Evolutionary conservation across 2,113 vertebrate species (phyloP).

Genomic region (Hippocampus guttulatus): DNA sequence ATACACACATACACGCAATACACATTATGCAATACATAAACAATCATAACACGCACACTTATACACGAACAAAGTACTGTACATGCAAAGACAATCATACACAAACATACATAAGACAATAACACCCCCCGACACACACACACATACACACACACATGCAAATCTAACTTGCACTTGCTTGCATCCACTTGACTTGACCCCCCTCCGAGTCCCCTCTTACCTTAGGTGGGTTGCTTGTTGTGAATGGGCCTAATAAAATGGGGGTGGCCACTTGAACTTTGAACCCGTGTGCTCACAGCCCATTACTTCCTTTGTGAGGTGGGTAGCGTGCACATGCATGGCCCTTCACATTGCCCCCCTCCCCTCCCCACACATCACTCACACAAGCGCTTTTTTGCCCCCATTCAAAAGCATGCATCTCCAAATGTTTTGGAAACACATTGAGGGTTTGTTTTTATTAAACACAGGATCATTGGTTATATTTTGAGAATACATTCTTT

Average conservation of each 20-base stretch:
- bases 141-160: background rate
- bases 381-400: no score
- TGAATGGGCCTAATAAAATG: background rate
- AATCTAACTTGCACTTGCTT: background rate
- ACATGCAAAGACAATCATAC: background rate
- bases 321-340: background rate
- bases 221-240: background rate
- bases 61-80: no score
- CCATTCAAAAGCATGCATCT: no score
- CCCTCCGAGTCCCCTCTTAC: background rate
- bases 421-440: no score
- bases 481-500: no score
- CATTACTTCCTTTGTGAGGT: background rate
- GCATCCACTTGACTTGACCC: background rate
- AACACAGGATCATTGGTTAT: no score
- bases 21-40: no score
- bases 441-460: no score
- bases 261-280: constrained; percentile 4
- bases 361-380: background rate
- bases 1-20: no score
- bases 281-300: background rate
- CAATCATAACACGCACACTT: background rate
- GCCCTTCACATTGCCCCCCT: background rate
- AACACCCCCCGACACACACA: background rate
- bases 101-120: background rate